Evolutionary conservation across 2,797 vertebrate species (phyloP), one percentile per base, ranked within the genome.

Genomic region (Lepidocolaptes lacrymiger): DNA sequence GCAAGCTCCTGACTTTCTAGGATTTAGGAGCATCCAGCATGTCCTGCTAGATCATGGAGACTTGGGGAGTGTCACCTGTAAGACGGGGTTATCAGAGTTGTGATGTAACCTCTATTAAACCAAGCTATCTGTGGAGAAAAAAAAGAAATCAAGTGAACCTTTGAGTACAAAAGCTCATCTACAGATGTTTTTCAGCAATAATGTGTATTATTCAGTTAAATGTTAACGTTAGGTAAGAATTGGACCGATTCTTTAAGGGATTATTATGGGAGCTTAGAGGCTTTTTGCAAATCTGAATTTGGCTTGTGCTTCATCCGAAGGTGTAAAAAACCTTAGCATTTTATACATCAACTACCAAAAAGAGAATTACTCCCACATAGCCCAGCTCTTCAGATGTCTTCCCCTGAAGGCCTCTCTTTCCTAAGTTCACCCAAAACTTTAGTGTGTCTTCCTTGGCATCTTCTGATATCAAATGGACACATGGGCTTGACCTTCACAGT

Each of bases 391-490:
- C 36, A 52, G 44, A 11, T 1, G 1, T 63, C 63, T 61, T 63
- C 15, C 26, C 39, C 49, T 75, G 52, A 56, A 82, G 30, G 56
- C 14, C 13, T 18, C 24, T 44, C 3, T 72, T 39, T 74, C 28
- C 32, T 14, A 41, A 68, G 37, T 36, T 86, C n/a, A 58, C 20
- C 12, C 22, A 13, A 69, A 64, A 17, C 19, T 64, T 91, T 44
- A 3, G 5, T 36, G 24, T 0, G 1, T 64, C 21, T 2, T 68
- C 19, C 80, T 64, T 61, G 36, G 61, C 32, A 30, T 27, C 20
- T 71, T 85, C 73, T 6, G 8, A 11, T 82, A 58, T 75, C 2
- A 22, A 46, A 18, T 7, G 27, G 10, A 16, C 0, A 0, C 12
- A 2, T 26, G 20, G 20, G 22, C 44, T 59, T 67, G 43, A 83